A percentile compares a stretch with the other conserved stretches of the same genome.
Evolutionary conservation across 2,113 vertebrate genomes (phyloP).

Genomic region (Sphyrna mokarran): DNA sequence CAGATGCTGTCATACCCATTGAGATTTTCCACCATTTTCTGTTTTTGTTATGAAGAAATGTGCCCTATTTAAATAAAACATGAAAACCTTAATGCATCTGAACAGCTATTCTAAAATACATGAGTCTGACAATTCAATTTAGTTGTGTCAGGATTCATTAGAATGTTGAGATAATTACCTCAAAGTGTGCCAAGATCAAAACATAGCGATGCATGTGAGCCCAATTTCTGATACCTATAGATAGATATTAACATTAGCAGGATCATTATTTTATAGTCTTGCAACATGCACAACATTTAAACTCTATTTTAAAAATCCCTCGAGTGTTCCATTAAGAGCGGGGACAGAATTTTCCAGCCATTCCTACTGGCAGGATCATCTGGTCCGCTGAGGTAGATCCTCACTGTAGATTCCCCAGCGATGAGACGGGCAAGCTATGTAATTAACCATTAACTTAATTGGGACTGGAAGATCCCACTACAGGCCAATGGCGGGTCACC

Average conservation of each 20-base stretch:
- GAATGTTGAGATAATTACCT: conserved; percentile 41
- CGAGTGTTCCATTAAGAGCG: background rate
- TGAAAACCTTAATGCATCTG: background rate
- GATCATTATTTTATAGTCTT: background rate
- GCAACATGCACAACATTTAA: background rate
- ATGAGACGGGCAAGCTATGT: too few species aligned
- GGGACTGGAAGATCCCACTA: too few species aligned
- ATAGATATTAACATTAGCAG: background rate
- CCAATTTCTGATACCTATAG: conserved; percentile 48
- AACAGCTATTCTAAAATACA: background rate
- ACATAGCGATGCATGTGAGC: conserved; percentile 48
- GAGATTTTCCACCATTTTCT: too few species aligned
- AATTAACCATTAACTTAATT: too few species aligned
- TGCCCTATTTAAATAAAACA: background rate
- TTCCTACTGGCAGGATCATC: too few species aligned
- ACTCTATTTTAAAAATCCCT: background rate
- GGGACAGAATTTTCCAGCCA: too few species aligned
- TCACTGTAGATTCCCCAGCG: too few species aligned
- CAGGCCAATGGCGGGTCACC: too few species aligned
- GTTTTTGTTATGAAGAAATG: too few species aligned
- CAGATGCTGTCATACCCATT: too few species aligned
- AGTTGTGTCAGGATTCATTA: background rate
- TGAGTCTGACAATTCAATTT: background rate
- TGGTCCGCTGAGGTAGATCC: too few species aligned
- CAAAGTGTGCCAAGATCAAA: conserved; percentile 49